Percentiles rank a stretch among this genome's conserved stretches.
These are phyloP conservation scores for Microplitis mediator DNA, from an alignment of 1,140 invertebrate species.

Conservation along the genomic window DNA sequence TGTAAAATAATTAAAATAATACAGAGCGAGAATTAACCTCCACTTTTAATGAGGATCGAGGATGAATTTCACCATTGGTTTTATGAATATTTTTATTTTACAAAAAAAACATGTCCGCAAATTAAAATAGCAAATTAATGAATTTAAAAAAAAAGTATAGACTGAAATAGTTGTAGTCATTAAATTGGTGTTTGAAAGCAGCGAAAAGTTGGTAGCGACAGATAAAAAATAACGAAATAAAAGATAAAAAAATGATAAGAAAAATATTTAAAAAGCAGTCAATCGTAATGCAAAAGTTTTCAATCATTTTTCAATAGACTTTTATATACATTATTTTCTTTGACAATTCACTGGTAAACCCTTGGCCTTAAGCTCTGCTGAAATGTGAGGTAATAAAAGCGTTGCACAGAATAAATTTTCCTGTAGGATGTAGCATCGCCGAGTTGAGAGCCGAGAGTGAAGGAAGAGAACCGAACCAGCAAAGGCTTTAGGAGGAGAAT, in stretches of 20 bases:
- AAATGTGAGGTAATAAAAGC: conserved; percentile 9
- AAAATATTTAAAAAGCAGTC: conserved; percentile 2
- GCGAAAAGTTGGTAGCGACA: not conserved
- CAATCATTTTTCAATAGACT: conserved; percentile 10
- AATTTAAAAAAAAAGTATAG: not conserved
- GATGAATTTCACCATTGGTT: no score
- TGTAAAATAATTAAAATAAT: no score
- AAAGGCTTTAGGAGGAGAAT: not conserved
- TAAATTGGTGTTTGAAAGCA: no score
- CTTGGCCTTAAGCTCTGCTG: not conserved
- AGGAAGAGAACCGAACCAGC: no score
- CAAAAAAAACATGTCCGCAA: no score
- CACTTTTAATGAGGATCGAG: no score
- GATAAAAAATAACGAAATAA: not conserved
- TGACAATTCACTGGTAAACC: not conserved
- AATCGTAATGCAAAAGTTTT: conserved; percentile 2
- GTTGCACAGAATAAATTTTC: conserved; percentile 12
- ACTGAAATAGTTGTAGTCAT: not conserved
- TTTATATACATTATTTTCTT: conserved; percentile 2
- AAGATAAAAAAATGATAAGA: not conserved
- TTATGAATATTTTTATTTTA: no score
- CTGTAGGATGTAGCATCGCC: not conserved
- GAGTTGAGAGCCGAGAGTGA: no score
- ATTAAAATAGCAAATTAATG: no score
- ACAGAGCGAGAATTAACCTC: no score